A percentile compares a stretch with the other conserved stretches of the same genome.
These are phyloP conservation scores for Drosophila cyrtoloma DNA, from an alignment of 2,888 invertebrate genomes.

Conservation along the genomic window DNA sequence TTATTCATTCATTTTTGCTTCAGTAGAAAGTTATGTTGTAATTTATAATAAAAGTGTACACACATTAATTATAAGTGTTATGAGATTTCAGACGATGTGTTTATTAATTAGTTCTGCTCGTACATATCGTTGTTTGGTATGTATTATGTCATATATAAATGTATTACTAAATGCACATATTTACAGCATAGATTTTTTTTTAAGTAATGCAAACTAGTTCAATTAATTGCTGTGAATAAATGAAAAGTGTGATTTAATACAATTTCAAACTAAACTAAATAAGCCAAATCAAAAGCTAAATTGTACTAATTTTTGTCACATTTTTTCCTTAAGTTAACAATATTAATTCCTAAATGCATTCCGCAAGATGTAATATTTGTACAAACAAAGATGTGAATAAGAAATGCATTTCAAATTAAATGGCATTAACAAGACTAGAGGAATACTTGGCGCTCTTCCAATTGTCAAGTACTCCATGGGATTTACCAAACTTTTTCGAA, in stretches of 20 bases:
- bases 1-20: background rate
- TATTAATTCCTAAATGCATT: conserved; percentile 29
- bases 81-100: conserved; percentile 51
- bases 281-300: conserved; percentile 32
- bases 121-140: conserved; percentile 20
- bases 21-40: background rate
- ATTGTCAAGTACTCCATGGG: conserved; percentile 8
- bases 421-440: conserved; percentile 38
- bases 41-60: background rate
- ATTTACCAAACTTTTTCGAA: conserved; percentile 22
- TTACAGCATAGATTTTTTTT: conserved; percentile 51
- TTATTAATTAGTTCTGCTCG: conserved; percentile 32
- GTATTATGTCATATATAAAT: conserved; percentile 24
- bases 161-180: conserved; percentile 64
- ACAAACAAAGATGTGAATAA: conserved; percentile 15
- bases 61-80: background rate
- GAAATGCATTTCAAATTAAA: conserved; percentile 26
- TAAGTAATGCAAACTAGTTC: conserved; percentile 31
- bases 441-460: conserved; percentile 20
- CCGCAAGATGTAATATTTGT: conserved; percentile 29
- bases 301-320: conserved; percentile 47
- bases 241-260: conserved; percentile 56
- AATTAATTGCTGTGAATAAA: conserved; percentile 31
- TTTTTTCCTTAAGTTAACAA: conserved; percentile 21
- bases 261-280: conserved; percentile 44